Percentiles rank a stretch among this genome's conserved stretches.
Evolutionary conservation across 2,888 invertebrate genomes (phyloP).

Genomic region (Ferdinandea cuprea): DNA sequence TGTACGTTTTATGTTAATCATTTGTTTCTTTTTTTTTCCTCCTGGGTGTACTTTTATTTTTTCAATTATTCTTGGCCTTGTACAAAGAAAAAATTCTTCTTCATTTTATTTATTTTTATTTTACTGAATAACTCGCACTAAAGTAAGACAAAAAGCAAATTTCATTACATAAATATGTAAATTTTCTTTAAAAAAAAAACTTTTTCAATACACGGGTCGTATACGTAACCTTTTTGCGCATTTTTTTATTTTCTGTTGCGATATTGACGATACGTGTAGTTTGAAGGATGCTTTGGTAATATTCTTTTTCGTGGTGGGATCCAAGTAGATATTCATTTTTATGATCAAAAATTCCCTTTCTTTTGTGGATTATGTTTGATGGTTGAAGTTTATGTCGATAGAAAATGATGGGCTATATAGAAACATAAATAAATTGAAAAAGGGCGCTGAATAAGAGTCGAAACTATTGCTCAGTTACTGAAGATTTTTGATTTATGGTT

Average conservation of each 20-base stretch:
- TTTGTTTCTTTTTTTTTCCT: conserved; percentile 47
- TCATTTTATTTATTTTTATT: conserved; percentile 14
- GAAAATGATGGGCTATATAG: too few species aligned
- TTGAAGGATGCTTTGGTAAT: conserved; percentile 20
- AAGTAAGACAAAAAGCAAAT: conserved; percentile 7
- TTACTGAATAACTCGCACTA: conserved; percentile 7
- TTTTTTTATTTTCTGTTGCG: not conserved
- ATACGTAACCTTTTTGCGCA: conserved; percentile 48
- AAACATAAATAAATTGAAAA: too few species aligned
- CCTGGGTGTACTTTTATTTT: conserved; percentile 20
- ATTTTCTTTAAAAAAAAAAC: conserved; percentile 26
- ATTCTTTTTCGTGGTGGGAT: not conserved
- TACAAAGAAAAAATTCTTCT: conserved; percentile 6
- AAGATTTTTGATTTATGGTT: too few species aligned
- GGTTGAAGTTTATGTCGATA: too few species aligned
- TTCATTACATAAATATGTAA: conserved; percentile 46
- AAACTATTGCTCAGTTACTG: too few species aligned
- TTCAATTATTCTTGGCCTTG: conserved; percentile 61
- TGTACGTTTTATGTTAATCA: conserved; percentile 47
- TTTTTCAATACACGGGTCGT: conserved; percentile 27
- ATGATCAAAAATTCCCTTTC: not conserved
- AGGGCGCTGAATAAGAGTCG: too few species aligned
- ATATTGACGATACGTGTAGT: conserved; percentile 29
- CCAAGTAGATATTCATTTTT: not conserved
- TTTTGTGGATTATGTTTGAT: not conserved